A percentile compares a stretch with the other conserved stretches of the same genome.
Evolutionary conservation across 53 echinoderm and acorn worm species (phyloP).

Genomic region (Patiria pectinifera): DNA sequence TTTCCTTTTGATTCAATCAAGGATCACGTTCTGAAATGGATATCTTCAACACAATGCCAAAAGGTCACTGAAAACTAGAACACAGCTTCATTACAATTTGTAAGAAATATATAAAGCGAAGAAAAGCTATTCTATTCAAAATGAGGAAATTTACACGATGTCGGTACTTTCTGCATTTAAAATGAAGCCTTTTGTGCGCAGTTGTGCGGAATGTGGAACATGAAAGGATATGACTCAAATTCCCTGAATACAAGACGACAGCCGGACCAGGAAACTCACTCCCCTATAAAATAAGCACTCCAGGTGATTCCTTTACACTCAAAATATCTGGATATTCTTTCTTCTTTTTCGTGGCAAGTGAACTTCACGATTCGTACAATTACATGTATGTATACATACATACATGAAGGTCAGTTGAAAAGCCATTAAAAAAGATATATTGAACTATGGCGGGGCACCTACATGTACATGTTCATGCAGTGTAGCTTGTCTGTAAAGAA

Average conservation of each 20-base stretch:
- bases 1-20: too few species aligned
- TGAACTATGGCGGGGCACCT: too few species aligned
- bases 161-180: neutral
- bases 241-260: neutral
- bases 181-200: neutral
- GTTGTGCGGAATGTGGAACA: neutral
- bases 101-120: neutral
- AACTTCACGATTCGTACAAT: neutral
- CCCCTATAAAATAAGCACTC: constrained; percentile 1
- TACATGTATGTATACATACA: too few species aligned
- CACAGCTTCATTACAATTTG: neutral
- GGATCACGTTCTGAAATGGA: too few species aligned
- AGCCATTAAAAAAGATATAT: too few species aligned
- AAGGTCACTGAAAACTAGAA: neutral
- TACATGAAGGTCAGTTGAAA: too few species aligned
- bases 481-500: neutral
- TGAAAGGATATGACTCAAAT: constrained; percentile 46
- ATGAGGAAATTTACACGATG: neutral
- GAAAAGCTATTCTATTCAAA: neutral
- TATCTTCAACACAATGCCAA: too few species aligned
- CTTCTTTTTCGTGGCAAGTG: neutral
- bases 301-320: neutral
- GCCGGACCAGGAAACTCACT: constrained; percentile 28
- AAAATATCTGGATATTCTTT: neutral
- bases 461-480: neutral